Evolutionary conservation across 2,113 vertebrate species (phyloP).

Genomic region (Ictalurus punctatus): DNA sequence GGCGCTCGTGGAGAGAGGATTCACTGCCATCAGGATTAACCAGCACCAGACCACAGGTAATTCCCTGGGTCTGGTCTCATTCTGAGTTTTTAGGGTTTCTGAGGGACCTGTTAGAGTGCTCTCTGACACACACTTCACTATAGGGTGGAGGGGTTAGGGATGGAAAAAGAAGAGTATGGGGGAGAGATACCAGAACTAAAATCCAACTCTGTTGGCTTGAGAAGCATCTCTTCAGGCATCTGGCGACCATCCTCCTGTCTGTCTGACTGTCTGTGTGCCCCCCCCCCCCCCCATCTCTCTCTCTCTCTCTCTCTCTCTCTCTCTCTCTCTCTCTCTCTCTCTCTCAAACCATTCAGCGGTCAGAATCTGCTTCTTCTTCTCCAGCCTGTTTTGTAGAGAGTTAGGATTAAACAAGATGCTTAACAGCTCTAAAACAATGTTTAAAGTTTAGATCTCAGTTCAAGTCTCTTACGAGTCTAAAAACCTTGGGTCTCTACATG

Average conservation of each 20-base stretch:
- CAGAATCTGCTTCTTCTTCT: not conserved
- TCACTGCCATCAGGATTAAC: constrained; percentile 2
- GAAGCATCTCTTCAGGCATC: not conserved
- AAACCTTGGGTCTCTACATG: not conserved
- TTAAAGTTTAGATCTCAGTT: not conserved
- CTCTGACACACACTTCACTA: not conserved
- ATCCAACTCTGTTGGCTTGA: not conserved
- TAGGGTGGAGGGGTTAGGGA: not conserved
- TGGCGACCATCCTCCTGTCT: not conserved
- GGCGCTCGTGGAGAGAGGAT: constrained; percentile 2
- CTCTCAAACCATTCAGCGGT: not conserved
- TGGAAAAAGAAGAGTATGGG: not conserved
- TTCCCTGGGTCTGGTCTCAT: not conserved
- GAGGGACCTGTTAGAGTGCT: constrained; percentile 18
- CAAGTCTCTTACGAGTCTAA: not conserved
- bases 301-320: not conserved
- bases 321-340: not conserved
- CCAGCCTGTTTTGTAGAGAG: too few species aligned
- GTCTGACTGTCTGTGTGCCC: not conserved
- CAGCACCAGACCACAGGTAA: constrained; percentile 25
- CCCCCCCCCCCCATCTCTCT: not conserved
- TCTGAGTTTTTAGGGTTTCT: not conserved
- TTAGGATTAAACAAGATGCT: not conserved
- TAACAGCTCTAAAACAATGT: not conserved
- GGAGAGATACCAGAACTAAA: not conserved